phyloP scores from a whole-genome alignment of 2,888 invertebrate species.

The Phengaris arion region DNA sequence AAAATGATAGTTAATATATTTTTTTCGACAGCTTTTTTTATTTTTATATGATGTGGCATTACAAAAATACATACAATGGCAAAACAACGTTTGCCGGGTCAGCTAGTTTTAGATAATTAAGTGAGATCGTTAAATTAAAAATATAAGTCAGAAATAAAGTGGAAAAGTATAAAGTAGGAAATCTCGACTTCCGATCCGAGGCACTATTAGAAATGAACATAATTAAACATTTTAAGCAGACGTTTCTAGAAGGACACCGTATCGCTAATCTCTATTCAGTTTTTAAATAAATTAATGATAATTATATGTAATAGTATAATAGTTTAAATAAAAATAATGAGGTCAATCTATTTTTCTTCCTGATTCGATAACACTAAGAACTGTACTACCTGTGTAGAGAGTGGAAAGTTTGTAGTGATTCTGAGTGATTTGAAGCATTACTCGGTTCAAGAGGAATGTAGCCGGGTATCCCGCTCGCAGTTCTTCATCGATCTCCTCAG shows the following conservation, averaged over 20 bases:
- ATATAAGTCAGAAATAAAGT: not conserved
- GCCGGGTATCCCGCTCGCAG: not conserved
- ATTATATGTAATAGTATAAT: not conserved
- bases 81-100: too few species aligned
- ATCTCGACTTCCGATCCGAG: not conserved
- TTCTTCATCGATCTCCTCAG: slow-evolving; percentile 13
- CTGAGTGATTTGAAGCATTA: not conserved
- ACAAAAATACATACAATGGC: too few species aligned
- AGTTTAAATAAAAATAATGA: too few species aligned
- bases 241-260: slow-evolving; percentile 4
- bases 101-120: too few species aligned
- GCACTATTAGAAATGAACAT: not conserved
- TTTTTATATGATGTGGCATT: too few species aligned
- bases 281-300: not conserved
- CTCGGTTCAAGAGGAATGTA: not conserved
- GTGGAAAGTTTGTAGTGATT: too few species aligned
- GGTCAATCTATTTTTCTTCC: not conserved
- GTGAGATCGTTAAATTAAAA: not conserved
- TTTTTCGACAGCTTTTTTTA: too few species aligned
- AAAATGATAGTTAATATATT: too few species aligned
- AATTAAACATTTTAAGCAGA: not conserved
- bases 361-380: not conserved
- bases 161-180: not conserved
- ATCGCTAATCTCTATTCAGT: not conserved
- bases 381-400: too few species aligned